Base-by-base conservation (phyloP, 2,113 vertebrate species). In the Tretioscincus oriximinensis region DNA sequence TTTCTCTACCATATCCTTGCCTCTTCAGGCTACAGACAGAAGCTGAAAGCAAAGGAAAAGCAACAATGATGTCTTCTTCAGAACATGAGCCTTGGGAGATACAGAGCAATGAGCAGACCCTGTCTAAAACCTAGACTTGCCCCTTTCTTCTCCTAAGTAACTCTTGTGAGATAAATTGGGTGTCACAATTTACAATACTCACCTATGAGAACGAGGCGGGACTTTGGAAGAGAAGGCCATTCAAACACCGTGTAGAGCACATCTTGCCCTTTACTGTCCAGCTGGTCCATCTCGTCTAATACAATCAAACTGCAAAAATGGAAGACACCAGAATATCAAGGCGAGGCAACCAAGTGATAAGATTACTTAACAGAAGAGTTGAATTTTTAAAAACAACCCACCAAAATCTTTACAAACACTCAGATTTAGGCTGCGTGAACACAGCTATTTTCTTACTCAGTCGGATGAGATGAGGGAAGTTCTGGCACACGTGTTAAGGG, bases 171-270 rank as follows among this genome's bases (percentile, higher is more conserved):
- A 26, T 29, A 35, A 60, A 29, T 54, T 0, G 3, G 6, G 78
- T 60, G 28, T 35, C 20, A 41, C 21, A 68, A 1, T 5, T 41
- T 28, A 28, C 0, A 0, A 79, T 1, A 0, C 60, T 89, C 96
- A 99, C 98, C 98, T 10, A 99, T 92, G 0, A 99, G 96, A 82
- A 97, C 94, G 0, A 99, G 90, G 26, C 97, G 96, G 35, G 98
- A 99, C 72, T 76, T 67, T 1, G 90, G 90, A 31, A 99, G 94
- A 89, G 88, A 94, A 0, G 98, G 96, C 98, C 98, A 99, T 66
- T 98, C 98, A 29, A 99, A 99, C 58, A 99, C 93, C 2, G 97
- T 98, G 93, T 99, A 99, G 3, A 99, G 95, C 41, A 99, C 97
- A 0, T 99, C 98, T 87, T 99, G 98, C 7, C 96, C 94, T 85